phyloP scores from a whole-genome alignment of 2,888 invertebrate genomes.

The Drosophila flavopinicola region DNA sequence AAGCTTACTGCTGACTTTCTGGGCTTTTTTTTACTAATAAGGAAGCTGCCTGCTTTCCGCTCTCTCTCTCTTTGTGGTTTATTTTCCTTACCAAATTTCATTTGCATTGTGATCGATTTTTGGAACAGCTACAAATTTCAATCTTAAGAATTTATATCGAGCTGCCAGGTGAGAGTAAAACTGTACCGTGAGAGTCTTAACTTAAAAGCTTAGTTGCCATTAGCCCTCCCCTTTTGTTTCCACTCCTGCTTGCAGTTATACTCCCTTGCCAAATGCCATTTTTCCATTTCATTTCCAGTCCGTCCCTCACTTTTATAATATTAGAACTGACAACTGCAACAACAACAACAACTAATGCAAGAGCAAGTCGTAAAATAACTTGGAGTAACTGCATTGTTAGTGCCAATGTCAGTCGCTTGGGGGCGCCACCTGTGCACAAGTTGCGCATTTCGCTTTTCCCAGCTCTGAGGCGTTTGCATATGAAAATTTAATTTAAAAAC shows the following conservation, averaged over 20 bases:
- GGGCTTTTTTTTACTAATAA: too few species aligned
- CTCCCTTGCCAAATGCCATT: not conserved
- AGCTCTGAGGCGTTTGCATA: constrained; percentile 37
- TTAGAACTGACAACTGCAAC: constrained; percentile 46
- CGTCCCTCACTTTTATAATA: constrained; percentile 30
- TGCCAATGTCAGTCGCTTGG: constrained; percentile 63
- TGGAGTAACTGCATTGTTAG: constrained; percentile 59
- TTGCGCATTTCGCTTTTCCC: constrained; percentile 21
- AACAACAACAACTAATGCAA: constrained; percentile 14
- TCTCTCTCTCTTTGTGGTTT: not conserved
- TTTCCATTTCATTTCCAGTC: constrained; percentile 13
- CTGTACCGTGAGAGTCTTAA: not conserved
- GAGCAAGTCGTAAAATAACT: constrained; percentile 39
- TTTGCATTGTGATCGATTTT: not conserved
- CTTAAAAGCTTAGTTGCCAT: not conserved
- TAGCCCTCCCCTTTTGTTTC: not conserved
- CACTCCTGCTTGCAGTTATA: not conserved
- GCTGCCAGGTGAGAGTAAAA: too few species aligned
- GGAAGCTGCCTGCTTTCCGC: too few species aligned
- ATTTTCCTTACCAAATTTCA: not conserved
- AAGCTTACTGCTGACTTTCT: too few species aligned
- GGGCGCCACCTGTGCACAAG: constrained; percentile 55
- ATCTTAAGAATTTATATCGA: too few species aligned
- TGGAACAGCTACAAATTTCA: too few species aligned
- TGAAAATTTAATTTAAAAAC: constrained; percentile 72